phyloP scores from a whole-genome alignment of 1,140 invertebrate genomes.

The Dysdera silvatica region DNA sequence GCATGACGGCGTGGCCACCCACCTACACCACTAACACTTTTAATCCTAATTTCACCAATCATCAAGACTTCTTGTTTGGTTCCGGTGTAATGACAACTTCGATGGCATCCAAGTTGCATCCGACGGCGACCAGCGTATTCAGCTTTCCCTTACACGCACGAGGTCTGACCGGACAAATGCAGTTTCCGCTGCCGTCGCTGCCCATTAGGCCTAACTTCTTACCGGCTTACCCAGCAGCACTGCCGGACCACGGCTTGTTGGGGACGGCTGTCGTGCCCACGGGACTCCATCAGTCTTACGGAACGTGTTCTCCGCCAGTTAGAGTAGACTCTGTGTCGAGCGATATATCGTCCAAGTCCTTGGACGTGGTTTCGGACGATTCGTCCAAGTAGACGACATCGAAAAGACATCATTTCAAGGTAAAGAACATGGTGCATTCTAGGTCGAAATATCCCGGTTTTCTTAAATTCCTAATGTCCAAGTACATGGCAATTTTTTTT shows the following conservation, averaged over 20 bases:
- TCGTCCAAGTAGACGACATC: slow-evolving; percentile 27
- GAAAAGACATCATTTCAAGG: too few species aligned
- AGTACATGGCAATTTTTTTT: too few species aligned
- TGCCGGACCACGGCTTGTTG: slow-evolving; percentile 8
- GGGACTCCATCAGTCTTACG: slow-evolving; percentile 7
- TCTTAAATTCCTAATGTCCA: too few species aligned
- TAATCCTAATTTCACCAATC: slow-evolving; percentile 6
- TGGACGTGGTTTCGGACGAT: slow-evolving; percentile 32
- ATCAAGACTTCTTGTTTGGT: slow-evolving; percentile 9
- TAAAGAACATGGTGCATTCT: too few species aligned
- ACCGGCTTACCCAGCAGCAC: slow-evolving; percentile 28
- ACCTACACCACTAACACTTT: slow-evolving; percentile 25
- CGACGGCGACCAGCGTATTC: slow-evolving; percentile 16
- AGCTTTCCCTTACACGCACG: slow-evolving; percentile 19
- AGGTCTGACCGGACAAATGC: slow-evolving; percentile 10
- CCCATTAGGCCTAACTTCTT: slow-evolving; percentile 30
- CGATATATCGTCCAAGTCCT: slow-evolving; percentile 30
- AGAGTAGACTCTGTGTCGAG: slow-evolving; percentile 32
- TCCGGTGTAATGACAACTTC: slow-evolving; percentile 2
- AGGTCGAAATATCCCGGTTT: too few species aligned
- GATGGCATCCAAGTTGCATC: slow-evolving; percentile 1
- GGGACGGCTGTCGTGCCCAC: slow-evolving; percentile 7
- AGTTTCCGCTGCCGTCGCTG: slow-evolving; percentile 28
- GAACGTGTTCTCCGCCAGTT: slow-evolving; percentile 13
- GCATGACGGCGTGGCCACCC: slow-evolving; percentile 16